phyloP scores from a whole-genome alignment of 1,140 invertebrate genomes.

The Leptinotarsa undecemlineata region DNA sequence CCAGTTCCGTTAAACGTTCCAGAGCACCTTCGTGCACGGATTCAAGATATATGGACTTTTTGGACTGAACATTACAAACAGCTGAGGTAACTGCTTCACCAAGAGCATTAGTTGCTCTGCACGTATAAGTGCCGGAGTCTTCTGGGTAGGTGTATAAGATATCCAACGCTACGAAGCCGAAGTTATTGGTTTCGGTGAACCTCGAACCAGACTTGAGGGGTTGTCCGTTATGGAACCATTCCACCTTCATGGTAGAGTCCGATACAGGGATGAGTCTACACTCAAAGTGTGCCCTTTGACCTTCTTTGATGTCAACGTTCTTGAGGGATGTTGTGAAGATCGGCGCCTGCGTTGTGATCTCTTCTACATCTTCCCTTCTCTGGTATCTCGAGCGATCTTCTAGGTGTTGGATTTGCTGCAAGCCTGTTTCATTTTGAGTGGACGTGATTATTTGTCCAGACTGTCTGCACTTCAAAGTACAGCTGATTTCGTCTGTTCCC shows the following conservation, averaged over 20 bases:
- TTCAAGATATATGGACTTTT: constrained; percentile 84
- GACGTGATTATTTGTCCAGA: constrained; percentile 78
- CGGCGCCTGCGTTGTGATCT: constrained; percentile 84
- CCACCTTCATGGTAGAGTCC: constrained; percentile 93
- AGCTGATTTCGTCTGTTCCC: constrained; percentile 83
- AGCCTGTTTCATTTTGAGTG: constrained; percentile 81
- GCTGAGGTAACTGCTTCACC: constrained; percentile 86
- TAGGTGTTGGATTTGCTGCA: constrained; percentile 85
- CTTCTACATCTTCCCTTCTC: constrained; percentile 74
- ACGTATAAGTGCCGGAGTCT: constrained; percentile 90
- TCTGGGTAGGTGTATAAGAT: constrained; percentile 90
- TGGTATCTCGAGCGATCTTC: constrained; percentile 81
- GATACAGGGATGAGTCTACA: constrained; percentile 94
- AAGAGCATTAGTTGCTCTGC: constrained; percentile 81
- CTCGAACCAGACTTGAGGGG: constrained; percentile 85
- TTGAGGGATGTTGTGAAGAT: constrained; percentile 90
- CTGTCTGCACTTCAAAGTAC: constrained; percentile 71
- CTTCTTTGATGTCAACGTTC: constrained; percentile 91
- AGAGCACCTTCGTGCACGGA: constrained; percentile 83
- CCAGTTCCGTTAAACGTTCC: constrained; percentile 79
- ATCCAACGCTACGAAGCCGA: constrained; percentile 91
- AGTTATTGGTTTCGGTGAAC: constrained; percentile 91
- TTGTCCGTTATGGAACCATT: constrained; percentile 95
- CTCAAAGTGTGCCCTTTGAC: constrained; percentile 94
- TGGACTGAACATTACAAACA: constrained; percentile 76